Evolutionary conservation across 2,888 invertebrate species (phyloP), one percentile per base, ranked within the genome.

Genomic region (Limnephilus rhombicus): DNA sequence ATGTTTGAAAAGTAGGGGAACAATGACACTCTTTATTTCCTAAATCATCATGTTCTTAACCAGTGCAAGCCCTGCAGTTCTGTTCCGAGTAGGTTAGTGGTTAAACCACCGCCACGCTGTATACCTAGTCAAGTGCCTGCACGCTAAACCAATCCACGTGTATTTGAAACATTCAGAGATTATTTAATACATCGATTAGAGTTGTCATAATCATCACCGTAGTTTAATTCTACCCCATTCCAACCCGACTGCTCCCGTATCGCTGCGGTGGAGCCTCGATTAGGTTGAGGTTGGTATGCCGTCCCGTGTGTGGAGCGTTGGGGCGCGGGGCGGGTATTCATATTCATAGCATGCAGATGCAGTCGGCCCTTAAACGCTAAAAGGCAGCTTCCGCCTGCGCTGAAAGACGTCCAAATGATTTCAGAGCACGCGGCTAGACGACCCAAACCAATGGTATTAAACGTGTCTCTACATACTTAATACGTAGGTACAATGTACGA

Each of bases 331-430:
- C n/a, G 37, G 45, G 31, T 37, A 37, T 89, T 41, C 80, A 89
- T 89, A 89, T 89, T 89, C 88, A 89, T 89, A 41, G 31, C 80
- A 80, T 89, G 88, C 88, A 89, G 88, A 89, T 89, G 80, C 80
- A 80, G 80, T 37, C 37, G n/a, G n/a, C 37, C 88, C 88, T 53
- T 86, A 49, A 86, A 49, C 12, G 13, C 29, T 31, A 53, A 18
- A 53, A 87, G 49, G 68, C 53, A 29, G 29, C 45, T n/a, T 45
- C 49, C 45, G 86, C 29, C 82, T 34, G 68, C 18, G 68, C 29
- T 31, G 18, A 29, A 13, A 53, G 87, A 87, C 87, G 68, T 87
- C 68, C 11, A 29, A 87, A 53, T 31, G 53, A 29, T 85, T 85
- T 85, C 41, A 85, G 34, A 37, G 41, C 68, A 68, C 68, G 24